Conservation (phyloP, 2,888 invertebrate genomes). For the Lithophane socia region DNA sequence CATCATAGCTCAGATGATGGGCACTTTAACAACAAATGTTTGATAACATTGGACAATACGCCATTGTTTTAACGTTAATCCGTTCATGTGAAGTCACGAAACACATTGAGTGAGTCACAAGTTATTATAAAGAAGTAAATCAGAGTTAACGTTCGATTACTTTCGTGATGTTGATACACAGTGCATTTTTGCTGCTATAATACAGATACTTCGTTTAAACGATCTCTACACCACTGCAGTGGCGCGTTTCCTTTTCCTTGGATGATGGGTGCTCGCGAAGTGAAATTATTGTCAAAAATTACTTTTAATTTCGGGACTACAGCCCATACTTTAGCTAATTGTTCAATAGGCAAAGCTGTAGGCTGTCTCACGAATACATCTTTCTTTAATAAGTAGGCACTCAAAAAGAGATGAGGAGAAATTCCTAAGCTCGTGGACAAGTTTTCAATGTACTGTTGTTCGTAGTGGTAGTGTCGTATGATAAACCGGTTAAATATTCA, state of each 20-base stretch:
- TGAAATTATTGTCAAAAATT: not conserved
- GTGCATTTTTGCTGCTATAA: not conserved
- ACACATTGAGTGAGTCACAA: not conserved
- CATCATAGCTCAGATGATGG: constrained; percentile 7
- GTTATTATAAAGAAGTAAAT: not conserved
- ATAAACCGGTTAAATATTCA: constrained; percentile 44
- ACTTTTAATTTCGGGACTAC: not conserved
- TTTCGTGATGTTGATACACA: not conserved
- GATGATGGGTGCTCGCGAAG: not conserved
- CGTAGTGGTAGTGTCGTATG: constrained; percentile 4
- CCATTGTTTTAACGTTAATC: constrained; percentile 7
- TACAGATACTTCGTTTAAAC: not conserved
- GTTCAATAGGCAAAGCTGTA: not conserved
- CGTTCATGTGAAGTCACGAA: not conserved
- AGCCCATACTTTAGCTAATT: not conserved
- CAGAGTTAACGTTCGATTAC: not conserved
- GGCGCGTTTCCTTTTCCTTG: not conserved
- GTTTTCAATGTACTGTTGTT: constrained; percentile 28
- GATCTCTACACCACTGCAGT: not conserved
- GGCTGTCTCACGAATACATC: not conserved
- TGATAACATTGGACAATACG: constrained; percentile 22
- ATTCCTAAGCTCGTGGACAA: constrained; percentile 26
- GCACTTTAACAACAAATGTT: constrained; percentile 16
- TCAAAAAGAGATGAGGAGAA: constrained; percentile 9
- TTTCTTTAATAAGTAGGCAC: not conserved